A percentile compares a stretch with the other conserved stretches of the same genome.
These are phyloP conservation scores for Volucella inflata DNA, from an alignment of 2,888 invertebrate species.

Conservation along the genomic window DNA sequence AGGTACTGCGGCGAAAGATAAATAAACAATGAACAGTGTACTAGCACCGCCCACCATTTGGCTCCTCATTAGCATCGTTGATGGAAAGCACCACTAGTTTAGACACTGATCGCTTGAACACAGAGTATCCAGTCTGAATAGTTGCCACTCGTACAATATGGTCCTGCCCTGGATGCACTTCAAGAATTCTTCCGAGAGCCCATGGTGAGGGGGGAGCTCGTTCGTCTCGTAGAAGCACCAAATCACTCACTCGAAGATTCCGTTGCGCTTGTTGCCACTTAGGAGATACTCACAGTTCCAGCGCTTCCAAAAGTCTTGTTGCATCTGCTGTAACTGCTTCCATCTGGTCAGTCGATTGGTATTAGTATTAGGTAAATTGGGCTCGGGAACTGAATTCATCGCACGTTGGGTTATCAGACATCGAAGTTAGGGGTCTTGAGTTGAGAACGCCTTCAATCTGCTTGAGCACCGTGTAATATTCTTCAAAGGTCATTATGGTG, in stretches of 20 bases:
- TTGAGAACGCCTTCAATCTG: constrained; percentile 26
- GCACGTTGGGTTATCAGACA: constrained; percentile 12
- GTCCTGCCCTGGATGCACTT: constrained; percentile 25
- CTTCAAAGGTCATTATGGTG: too few relatives aligned
- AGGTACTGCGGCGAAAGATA: constrained; percentile 24
- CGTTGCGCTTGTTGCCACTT: constrained; percentile 35
- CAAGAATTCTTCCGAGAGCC: constrained; percentile 29
- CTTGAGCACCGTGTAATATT: constrained; percentile 24
- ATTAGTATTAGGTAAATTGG: constrained; percentile 11
- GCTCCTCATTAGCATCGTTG: constrained; percentile 21
- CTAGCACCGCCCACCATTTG: constrained; percentile 38
- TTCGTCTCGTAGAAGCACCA: constrained; percentile 47
- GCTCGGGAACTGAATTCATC: constrained; percentile 24
- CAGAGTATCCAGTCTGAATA: constrained; percentile 20
- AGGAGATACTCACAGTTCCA: constrained; percentile 53
- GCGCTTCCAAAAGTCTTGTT: constrained; percentile 23
- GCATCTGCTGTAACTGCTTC: not conserved
- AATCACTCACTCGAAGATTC: constrained; percentile 31
- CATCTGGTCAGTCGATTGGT: constrained; percentile 8
- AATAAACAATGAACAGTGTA: not conserved
- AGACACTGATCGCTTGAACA: constrained; percentile 36
- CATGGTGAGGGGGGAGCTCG: constrained; percentile 38
- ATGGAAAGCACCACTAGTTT: constrained; percentile 47
- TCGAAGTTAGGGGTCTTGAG: not conserved
- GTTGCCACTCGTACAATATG: constrained; percentile 33